Evolutionary conservation across 2,888 invertebrate genomes (phyloP), one percentile per base, ranked within the genome.

Genomic region (Dicranocentrus wangi): DNA sequence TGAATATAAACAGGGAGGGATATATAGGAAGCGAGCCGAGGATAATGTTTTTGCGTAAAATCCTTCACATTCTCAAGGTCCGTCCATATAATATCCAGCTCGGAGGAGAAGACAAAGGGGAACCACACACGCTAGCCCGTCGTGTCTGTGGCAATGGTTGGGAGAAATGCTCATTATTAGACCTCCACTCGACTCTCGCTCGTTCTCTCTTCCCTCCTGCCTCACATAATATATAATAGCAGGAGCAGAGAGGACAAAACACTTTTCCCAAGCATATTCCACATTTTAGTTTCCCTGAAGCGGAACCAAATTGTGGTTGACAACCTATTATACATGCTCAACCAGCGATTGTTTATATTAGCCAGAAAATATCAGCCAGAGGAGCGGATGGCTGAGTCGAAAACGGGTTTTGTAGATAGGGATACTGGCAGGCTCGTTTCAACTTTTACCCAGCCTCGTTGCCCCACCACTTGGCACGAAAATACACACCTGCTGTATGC

Each of bases 1-100:
- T 21, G 21, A n/a, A 23, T 55, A 65, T 55, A 73, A 73, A 61
- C 61, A 73, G 25, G 13, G 19, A 25, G 13, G n/a, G 13, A 47
- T 2, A 47, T 2, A n/a, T 15, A n/a, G 15, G 15, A n/a, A 10
- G 15, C n/a, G 13, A 47, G 15, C 10, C 15, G 47, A 47, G 47
- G 3, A 55, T n/a, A 10, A 25, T 25, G 55, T 23, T 55, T 55
- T 25, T 25, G 55, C 23, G 55, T 55, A 25, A 55, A 5, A 23
- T 25, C 23, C n/a, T 25, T 19, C 13, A 21, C 55, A 13, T 55
- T 55, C 55, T 25, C 55, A 25, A 55, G 55, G 55, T 55, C 55
- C 55, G 55, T 55, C n/a, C 51, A 51, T 51, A 51, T n/a, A n/a
- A n/a, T n/a, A n/a, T n/a, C n/a, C n/a, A n/a, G n/a, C n/a, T n/a